These are phyloP conservation scores for Phrynocephalus versicolor DNA, from an alignment of 2,113 vertebrate species.

Conservation along the genomic window DNA sequence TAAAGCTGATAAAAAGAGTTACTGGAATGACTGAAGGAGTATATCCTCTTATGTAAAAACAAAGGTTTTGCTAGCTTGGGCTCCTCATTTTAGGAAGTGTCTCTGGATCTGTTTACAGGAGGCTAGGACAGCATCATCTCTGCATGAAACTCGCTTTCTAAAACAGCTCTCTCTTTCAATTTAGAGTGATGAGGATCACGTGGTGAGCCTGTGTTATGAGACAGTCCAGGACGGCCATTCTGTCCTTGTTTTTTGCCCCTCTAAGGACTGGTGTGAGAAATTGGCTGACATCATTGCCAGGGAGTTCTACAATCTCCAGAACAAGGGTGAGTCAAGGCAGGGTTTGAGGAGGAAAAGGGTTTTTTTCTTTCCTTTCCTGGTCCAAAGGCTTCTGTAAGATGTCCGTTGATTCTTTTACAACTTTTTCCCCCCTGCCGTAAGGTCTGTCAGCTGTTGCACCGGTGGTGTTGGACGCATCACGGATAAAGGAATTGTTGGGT, in stretches of 20 bases:
- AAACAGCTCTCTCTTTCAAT: conserved; percentile 54
- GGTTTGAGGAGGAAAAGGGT: conserved; percentile 2
- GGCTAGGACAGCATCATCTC: conserved; percentile 30
- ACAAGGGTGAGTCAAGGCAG: conserved; percentile 64
- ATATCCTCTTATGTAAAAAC: background rate
- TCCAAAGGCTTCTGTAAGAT: conserved; percentile 59
- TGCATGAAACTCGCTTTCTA: background rate
- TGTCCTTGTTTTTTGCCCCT: conserved; percentile 93
- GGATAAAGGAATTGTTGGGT: conserved; percentile 82
- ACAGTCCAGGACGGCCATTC: conserved; percentile 87
- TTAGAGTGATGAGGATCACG: conserved; percentile 94
- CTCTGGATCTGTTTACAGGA: too few species aligned
- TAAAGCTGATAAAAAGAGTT: background rate
- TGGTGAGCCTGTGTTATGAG: conserved; percentile 95
- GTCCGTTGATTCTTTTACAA: background rate
- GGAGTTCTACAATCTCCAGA: conserved; percentile 87
- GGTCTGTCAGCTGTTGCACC: conserved; percentile 67
- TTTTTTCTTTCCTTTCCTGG: conserved; percentile 5
- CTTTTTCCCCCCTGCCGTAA: conserved; percentile 35
- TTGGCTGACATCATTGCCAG: conserved; percentile 87
- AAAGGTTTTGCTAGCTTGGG: background rate
- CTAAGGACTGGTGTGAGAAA: conserved; percentile 98
- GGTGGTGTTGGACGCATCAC: conserved; percentile 78
- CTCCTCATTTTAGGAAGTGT: background rate
- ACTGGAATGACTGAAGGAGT: background rate